A percentile compares a stretch with the other conserved stretches of the same genome.
Conservation (phyloP, 2,888 invertebrate genomes). For the Acleris literana region DNA sequence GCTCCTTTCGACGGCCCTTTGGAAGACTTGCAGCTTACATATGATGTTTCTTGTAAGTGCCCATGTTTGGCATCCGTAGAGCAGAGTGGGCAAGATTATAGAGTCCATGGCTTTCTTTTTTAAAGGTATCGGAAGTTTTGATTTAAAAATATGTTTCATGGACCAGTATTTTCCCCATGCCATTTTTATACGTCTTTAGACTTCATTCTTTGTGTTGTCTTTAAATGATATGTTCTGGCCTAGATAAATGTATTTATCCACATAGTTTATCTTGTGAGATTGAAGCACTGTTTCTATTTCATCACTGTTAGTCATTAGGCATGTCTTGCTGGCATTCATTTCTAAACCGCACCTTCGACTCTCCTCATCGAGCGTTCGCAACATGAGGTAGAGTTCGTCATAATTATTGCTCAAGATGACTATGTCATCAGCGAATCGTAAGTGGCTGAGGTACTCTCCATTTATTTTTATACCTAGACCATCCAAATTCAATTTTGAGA, state of each 20-base stretch:
- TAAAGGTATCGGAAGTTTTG: slow-evolving; percentile 9
- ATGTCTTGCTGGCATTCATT: slow-evolving; percentile 19
- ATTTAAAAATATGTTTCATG: slow-evolving; percentile 31
- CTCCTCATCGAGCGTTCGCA: slow-evolving; percentile 5
- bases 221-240: slow-evolving; percentile 26
- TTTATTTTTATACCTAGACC: slow-evolving; percentile 12
- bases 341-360: slow-evolving; percentile 9
- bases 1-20: slow-evolving; percentile 15
- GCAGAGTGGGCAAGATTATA: slow-evolving; percentile 3
- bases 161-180: slow-evolving; percentile 32
- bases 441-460: slow-evolving; percentile 3
- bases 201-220: slow-evolving; percentile 20
- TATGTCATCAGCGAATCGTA: slow-evolving; percentile 17
- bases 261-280: slow-evolving; percentile 11
- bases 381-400: slow-evolving; percentile 11
- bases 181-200: slow-evolving; percentile 23
- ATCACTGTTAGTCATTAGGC: slow-evolving; percentile 12
- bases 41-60: neutral
- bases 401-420: slow-evolving; percentile 5
- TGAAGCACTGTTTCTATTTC: slow-evolving; percentile 1
- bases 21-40: slow-evolving; percentile 12
- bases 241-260: slow-evolving; percentile 14
- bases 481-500: neutral
- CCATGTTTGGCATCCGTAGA: slow-evolving; percentile 21
- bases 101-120: slow-evolving; percentile 22